These are phyloP conservation scores for Eupithecia pulchellata DNA, from an alignment of 2,888 invertebrate species.

Conservation along the genomic window DNA sequence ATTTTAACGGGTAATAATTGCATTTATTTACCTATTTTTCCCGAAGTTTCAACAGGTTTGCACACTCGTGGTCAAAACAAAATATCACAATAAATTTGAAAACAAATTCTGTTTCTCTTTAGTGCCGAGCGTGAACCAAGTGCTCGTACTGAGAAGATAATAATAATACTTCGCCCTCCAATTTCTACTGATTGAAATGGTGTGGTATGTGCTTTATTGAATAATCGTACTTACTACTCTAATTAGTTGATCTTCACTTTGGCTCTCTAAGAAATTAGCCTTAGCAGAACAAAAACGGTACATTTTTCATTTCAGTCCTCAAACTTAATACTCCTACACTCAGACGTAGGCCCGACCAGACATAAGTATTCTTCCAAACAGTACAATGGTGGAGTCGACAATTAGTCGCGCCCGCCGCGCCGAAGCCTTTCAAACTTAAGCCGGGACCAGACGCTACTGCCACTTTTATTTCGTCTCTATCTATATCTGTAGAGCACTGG, in stretches of 20 bases:
- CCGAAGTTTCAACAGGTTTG: no score
- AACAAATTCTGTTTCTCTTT: no score
- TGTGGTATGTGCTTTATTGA: neutral
- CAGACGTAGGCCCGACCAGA: slow-evolving; percentile 22
- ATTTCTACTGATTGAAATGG: neutral
- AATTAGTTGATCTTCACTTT: neutral
- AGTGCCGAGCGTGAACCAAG: no score
- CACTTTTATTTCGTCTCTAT: slow-evolving; percentile 76
- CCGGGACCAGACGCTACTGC: slow-evolving; percentile 73
- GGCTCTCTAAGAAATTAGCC: neutral
- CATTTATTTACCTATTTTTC: no score
- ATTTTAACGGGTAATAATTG: no score
- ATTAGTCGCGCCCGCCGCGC: slow-evolving; percentile 76
- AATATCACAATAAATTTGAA: no score
- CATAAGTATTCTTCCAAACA: slow-evolving; percentile 56
- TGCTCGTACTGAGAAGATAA: no score
- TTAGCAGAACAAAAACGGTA: neutral
- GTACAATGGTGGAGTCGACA: slow-evolving; percentile 68
- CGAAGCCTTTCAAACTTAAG: slow-evolving; percentile 79
- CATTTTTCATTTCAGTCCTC: neutral
- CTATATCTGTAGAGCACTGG: slow-evolving; percentile 45
- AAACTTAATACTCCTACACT: slow-evolving; percentile 1
- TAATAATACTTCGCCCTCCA: neutral
- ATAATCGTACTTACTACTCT: neutral
- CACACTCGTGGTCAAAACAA: no score